Evolutionary conservation across 1,140 invertebrate genomes (phyloP), one percentile per base, ranked within the genome.

Genomic region (Scaptodrosophila lebanonensis): DNA sequence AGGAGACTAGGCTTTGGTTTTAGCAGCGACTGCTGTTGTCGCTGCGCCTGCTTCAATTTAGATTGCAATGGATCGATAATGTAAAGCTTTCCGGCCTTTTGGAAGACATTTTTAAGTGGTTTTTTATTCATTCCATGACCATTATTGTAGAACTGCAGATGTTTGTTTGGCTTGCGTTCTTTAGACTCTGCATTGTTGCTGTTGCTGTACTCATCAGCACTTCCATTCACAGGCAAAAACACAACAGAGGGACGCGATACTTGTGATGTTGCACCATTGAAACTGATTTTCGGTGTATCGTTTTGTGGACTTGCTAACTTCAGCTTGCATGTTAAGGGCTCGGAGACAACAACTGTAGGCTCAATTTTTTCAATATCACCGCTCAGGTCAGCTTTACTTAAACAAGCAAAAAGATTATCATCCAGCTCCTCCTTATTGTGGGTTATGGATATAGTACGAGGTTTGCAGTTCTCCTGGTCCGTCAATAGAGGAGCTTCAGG

Each of bases 381-480:
- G 33, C 44, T 64, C 7, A 67, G 7, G 13, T 82, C 83, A 11
- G 66, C 76, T 51, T 86, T 84, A 36, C 66, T 79, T 1, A 84
- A 45, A 43, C 69, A 65, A 1, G 66, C 84, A 40, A 86, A 84
- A 0, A 86, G 51, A 43, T 77, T 84, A 39, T 86, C 84, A 35
- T 86, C 84, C 5, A 86, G 49, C n/a, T 86, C 77, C 42, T 82
- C 70, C 22, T 84, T 77, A 8, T 82, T 69, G 58, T 72, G 76
- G 1, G 75, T 83, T 40, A 69, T 76, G 6, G 70, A 72, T 25
- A 75, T 83, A 4, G 65, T 75, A 8, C 73, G 59, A 2, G 68
- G 63, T 38, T 70, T 69, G 8, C 39, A 56, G 8, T 11, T 56
- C 0, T 54, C 51, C 1, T 22, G 2, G 0, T 32, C 6, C 2